Evolutionary conservation across 2,888 invertebrate genomes (phyloP), one percentile per base, ranked within the genome.

Genomic region (Chymomyza amoena): DNA sequence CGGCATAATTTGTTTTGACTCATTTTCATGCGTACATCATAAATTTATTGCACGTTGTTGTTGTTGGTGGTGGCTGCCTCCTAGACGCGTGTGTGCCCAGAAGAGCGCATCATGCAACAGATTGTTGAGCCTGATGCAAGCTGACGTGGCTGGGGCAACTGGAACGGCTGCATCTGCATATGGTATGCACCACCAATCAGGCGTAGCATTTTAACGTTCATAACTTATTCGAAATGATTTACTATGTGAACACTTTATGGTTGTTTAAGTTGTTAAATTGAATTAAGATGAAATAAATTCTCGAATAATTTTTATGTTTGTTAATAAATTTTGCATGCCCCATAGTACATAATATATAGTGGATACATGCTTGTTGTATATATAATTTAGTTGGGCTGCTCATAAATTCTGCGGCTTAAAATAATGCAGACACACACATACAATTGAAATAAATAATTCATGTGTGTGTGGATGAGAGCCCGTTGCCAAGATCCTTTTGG

Each of bases 181-280:
- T 62, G 51, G 13, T 45, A 45, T 45, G 39, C 10, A 45, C 13
- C 6, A 39, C 7, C 39, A 45, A 45, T 45, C 39, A 45, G 39
- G 39, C 39, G 51, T 51, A 39, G 45, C 67, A 59, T 59, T 61
- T 67, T 67, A 62, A 63, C 68, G 63, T 68, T 63, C 68, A 68
- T 68, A 68, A 68, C 63, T 68, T 68, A 64, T 32, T 63, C 61
- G 62, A 75, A 76, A 85, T 89, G 89, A 89, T 89, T 89, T 89
- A 89, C 89, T 78, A 89, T 89, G 89, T 89, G 89, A 89, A 89
- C 88, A 88, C 89, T 89, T 89, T 89, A 89, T 87, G 84, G 89
- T 82, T 89, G 88, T 88, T 89, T 89, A 89, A 89, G 89, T 89
- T 89, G 89, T 89, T 89, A 89, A 89, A 89, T 89, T 89, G 89